Evolutionary conservation across 2,113 vertebrate genomes (phyloP).

Genomic region (Zeus faber): DNA sequence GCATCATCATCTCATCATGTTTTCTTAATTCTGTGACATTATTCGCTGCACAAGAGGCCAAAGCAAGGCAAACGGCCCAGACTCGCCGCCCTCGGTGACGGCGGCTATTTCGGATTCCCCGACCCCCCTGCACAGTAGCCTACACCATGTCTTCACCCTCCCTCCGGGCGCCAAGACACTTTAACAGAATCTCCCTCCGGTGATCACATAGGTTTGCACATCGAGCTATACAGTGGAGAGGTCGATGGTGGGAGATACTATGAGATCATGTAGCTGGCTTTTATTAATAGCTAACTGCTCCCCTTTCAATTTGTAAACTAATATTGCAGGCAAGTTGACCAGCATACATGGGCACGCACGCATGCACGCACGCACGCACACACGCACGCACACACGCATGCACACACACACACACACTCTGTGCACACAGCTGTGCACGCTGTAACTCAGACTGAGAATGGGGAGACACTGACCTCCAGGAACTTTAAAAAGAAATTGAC

Average conservation of each 20-base stretch:
- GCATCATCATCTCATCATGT: too few species aligned
- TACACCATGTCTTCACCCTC: too few species aligned
- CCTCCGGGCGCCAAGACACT: too few species aligned
- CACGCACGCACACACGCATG: constrained; percentile 16
- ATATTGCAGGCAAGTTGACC: constrained; percentile 42
- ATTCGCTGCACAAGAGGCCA: too few species aligned
- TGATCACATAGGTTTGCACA: neutral
- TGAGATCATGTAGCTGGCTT: constrained; percentile 43
- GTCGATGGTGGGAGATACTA: constrained; percentile 15
- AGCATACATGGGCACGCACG: constrained; percentile 9
- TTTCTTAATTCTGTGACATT: too few species aligned
- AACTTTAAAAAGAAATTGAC: too few species aligned
- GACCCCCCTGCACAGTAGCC: too few species aligned
- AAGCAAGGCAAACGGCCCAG: too few species aligned
- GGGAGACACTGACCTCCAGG: neutral
- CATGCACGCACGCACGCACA: neutral
- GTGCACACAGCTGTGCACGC: too few species aligned
- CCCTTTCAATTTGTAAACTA: constrained; percentile 64
- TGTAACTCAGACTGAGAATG: neutral
- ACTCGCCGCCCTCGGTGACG: too few species aligned
- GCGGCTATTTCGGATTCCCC: too few species aligned
- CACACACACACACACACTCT: constrained; percentile 18
- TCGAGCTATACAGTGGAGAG: constrained; percentile 22
- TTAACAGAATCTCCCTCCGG: neutral
- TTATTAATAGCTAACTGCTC: constrained; percentile 68